Conservation (phyloP, 2,797 vertebrate genomes). For the Sebastes aleutianus region DNA sequence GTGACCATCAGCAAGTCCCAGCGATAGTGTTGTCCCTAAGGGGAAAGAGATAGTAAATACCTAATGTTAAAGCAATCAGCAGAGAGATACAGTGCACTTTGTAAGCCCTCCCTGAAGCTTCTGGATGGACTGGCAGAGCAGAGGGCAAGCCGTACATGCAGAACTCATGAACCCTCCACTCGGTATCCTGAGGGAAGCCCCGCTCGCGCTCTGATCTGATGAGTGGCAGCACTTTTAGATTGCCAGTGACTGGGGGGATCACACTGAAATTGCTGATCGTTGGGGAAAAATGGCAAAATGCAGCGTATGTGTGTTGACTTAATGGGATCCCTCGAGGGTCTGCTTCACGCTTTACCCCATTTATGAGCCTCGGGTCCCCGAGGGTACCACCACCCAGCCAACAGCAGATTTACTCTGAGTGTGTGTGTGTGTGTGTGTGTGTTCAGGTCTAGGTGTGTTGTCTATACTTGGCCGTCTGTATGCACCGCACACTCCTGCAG, state of each 20-base stretch:
- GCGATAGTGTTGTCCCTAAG: neutral
- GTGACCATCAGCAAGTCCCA: conserved; percentile 35
- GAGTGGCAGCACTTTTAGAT: conserved; percentile 66
- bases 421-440: neutral
- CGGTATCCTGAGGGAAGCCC: conserved; percentile 42
- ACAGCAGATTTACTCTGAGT: conserved; percentile 16
- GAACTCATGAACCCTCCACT: conserved; percentile 18
- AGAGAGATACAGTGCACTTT: conserved; percentile 25
- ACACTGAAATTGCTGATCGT: conserved; percentile 59
- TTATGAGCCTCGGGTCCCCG: conserved; percentile 37
- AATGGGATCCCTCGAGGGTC: conserved; percentile 66
- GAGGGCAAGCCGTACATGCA: conserved; percentile 12
- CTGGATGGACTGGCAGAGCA: conserved; percentile 2
- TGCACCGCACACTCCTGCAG: conserved; percentile 24
- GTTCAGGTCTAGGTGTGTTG: neutral
- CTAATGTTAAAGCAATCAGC: conserved; percentile 20
- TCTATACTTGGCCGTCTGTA: conserved; percentile 8
- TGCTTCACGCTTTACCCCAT: conserved; percentile 47
- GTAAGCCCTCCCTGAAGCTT: conserved; percentile 7
- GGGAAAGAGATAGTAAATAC: conserved; percentile 15
- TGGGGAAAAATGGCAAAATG: conserved; percentile 40
- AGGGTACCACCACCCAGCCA: neutral
- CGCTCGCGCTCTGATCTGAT: conserved; percentile 16
- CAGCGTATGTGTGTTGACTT: conserved; percentile 53
- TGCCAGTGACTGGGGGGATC: conserved; percentile 51